These are phyloP conservation scores for Drosophila biarmipes DNA, from an alignment of 1,140 invertebrate species.

Conservation along the genomic window DNA sequence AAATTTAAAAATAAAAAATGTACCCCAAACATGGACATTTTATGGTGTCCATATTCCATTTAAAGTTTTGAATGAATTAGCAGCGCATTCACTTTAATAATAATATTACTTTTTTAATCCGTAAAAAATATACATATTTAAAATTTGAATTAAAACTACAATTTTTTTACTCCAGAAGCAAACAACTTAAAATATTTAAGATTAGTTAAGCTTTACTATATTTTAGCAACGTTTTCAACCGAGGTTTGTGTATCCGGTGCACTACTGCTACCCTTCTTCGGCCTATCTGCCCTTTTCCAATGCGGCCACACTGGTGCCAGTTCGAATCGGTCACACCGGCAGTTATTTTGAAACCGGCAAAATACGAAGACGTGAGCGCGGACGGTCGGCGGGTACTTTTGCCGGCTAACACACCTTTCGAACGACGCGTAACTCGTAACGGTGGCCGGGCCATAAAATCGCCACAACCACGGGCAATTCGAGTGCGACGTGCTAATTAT, in stretches of 20 bases:
- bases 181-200: no score
- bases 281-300: not conserved
- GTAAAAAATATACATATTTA: no score
- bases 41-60: no score
- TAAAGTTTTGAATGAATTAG: no score
- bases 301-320: not conserved
- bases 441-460: constrained; percentile 64
- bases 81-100: no score
- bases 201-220: no score
- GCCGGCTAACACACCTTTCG: constrained; percentile 65
- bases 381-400: constrained; percentile 25
- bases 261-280: no score
- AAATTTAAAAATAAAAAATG: no score
- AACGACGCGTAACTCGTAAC: constrained; percentile 80
- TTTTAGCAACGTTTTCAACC: not conserved
- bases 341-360: constrained; percentile 58
- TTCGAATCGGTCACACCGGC: not conserved
- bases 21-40: no score
- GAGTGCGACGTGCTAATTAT: constrained; percentile 60
- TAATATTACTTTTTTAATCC: no score
- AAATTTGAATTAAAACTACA: no score
- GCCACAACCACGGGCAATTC: constrained; percentile 63
- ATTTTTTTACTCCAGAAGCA: no score
- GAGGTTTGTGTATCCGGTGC: not conserved
- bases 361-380: constrained; percentile 41